phyloP scores from a whole-genome alignment of 2,113 vertebrate species.

The Cervus canadensis region DNA sequence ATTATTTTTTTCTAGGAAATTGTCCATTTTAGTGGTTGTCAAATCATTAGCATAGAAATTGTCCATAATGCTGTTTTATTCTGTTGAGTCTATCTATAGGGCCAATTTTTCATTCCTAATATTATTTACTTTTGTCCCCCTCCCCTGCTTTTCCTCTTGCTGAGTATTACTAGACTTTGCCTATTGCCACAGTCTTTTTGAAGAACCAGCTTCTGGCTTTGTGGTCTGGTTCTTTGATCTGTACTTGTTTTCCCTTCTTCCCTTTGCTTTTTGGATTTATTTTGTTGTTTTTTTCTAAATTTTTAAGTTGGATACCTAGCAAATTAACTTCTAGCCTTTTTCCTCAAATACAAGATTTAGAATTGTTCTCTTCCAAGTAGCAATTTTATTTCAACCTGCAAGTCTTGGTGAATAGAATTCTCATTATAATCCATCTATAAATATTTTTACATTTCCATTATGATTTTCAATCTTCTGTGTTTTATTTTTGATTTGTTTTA shows the following conservation, averaged over 20 bases:
- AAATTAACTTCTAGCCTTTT: not conserved
- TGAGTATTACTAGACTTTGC: not conserved
- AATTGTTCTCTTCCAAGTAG: not conserved
- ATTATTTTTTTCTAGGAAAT: not conserved
- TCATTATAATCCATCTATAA: not conserved
- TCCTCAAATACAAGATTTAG: not conserved
- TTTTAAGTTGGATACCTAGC: not conserved
- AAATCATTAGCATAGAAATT: not conserved
- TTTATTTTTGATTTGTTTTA: slow-evolving; percentile 14
- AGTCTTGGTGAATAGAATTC: not conserved
- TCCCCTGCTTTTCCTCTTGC: not conserved
- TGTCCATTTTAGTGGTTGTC: not conserved
- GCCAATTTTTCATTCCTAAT: not conserved
- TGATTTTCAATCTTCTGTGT: not conserved
- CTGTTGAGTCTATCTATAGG: not conserved
- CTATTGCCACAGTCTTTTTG: not conserved
- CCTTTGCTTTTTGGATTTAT: not conserved
- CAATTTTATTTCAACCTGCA: not conserved
- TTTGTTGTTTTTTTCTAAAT: not conserved
- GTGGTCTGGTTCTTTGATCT: not conserved
- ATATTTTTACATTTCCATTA: not conserved
- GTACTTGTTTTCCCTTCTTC: not conserved
- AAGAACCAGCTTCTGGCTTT: not conserved
- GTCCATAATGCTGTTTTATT: not conserved
- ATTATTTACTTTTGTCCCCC: not conserved